A percentile compares a stretch with the other conserved stretches of the same genome.
Evolutionary conservation across 2,797 vertebrate species (phyloP).

Genomic region (Propithecus perrieri): DNA sequence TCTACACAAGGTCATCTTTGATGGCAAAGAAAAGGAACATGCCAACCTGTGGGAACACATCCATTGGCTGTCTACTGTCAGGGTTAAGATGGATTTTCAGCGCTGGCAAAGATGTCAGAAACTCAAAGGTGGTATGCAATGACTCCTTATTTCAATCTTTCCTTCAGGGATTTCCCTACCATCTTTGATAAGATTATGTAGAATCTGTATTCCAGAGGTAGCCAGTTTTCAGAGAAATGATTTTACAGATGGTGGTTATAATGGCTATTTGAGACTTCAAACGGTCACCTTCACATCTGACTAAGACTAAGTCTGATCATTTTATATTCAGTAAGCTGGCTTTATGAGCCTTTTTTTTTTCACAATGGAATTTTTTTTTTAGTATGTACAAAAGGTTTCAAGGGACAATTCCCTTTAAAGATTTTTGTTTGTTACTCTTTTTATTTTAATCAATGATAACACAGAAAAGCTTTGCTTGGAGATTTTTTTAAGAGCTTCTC

Average conservation of each 20-base stretch:
- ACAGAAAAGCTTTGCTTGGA: slow-evolving; percentile 67
- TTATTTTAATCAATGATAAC: slow-evolving; percentile 62
- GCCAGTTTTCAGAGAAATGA: slow-evolving; percentile 32
- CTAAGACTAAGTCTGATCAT: not conserved
- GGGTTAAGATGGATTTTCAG: not conserved
- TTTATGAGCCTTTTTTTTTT: slow-evolving; percentile 12
- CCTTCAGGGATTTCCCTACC: not conserved
- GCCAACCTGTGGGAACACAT: not conserved
- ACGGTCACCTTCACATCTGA: slow-evolving; percentile 45
- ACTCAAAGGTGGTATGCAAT: not conserved
- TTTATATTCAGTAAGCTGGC: not conserved
- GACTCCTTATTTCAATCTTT: not conserved
- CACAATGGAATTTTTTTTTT: slow-evolving; percentile 20
- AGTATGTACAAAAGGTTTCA: slow-evolving; percentile 33
- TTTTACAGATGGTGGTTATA: slow-evolving; percentile 43
- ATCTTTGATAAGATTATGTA: slow-evolving; percentile 12
- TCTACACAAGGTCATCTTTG: slow-evolving; percentile 44
- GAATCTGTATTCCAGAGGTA: slow-evolving; percentile 40
- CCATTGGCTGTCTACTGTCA: not conserved
- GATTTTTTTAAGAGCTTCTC: slow-evolving; percentile 42
- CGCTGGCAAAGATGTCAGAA: not conserved
- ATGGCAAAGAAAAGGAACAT: slow-evolving; percentile 38
- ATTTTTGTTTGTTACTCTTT: slow-evolving; percentile 47
- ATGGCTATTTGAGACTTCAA: not conserved
- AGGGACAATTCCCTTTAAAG: slow-evolving; percentile 41